Base-by-base conservation (phyloP, 2,888 invertebrate genomes). In the Drosophila prostipennis region DNA sequence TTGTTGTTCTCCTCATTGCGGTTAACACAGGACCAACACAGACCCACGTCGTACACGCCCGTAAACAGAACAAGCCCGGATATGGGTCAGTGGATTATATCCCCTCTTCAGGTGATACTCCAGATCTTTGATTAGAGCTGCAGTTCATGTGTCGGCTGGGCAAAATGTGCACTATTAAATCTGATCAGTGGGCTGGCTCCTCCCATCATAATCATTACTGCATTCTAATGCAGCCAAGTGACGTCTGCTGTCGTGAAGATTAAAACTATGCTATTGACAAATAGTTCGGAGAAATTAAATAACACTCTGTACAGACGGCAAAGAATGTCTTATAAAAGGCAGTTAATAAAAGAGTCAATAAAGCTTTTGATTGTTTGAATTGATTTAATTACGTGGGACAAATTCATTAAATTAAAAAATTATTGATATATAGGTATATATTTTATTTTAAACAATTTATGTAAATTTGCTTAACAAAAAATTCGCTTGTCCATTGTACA, bases 21-120 rank as follows among this genome's bases (percentile, higher is more conserved):
- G 69, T 69, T 63, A 59, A 39, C 49, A 57, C 55, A 60, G 14
- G 51, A 29, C 40, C 32, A 32, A 26, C 56, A 43, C 46, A 57
- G 59, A 59, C 19, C 49, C 29, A 51, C 53, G 60, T 40, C 68
- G 65, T 42, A 79, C 55, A 79, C 43, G 57, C 67, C 52, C 54
- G 73, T 65, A 71, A 51, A 52, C 60, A 71, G 54, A 54, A 54
- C 71, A 61, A 45, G 39, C 39, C 36, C 43, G 46, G 34, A 40
- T 49, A 14, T 34, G 43, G 49, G 54, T 49, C 14, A 61, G 11
- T 49, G 19, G n/a, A 19, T 40, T n/a, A 32, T 14, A 16, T 13
- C 23, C 32, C 45, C 45, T n/a, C 40, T 67, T 49, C 37, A 2
- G 32, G 43, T 46, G 23, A 14, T 36, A 26, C 49, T 56, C 26